Evolutionary conservation across 2,797 vertebrate genomes (phyloP).

Genomic region (Bradypodion pumilum): DNA sequence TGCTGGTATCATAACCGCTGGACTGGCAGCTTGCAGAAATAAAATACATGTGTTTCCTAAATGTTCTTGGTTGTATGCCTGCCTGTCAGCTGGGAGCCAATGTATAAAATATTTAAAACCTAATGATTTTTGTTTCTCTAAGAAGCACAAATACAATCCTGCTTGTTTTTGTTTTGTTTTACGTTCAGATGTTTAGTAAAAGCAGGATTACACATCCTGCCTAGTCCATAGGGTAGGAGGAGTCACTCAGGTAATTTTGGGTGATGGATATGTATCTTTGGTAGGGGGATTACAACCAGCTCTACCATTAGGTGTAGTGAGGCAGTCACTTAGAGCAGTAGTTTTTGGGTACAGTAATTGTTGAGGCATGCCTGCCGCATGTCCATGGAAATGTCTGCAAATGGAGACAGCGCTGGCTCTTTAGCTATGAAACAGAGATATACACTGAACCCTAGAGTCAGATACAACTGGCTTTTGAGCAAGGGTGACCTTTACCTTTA

Average conservation of each 20-base stretch:
- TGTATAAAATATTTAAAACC: slow-evolving; percentile 69
- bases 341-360: too few relatives aligned
- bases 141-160: slow-evolving; percentile 56
- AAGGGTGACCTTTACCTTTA: too few relatives aligned
- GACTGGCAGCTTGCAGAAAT: neutral
- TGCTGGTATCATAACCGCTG: neutral
- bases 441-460: too few relatives aligned
- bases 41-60: slow-evolving; percentile 11
- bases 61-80: slow-evolving; percentile 20
- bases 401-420: too few relatives aligned
- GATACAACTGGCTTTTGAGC: too few relatives aligned
- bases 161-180: slow-evolving; percentile 6
- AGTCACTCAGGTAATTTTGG: neutral
- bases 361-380: too few relatives aligned
- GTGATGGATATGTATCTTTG: too few relatives aligned
- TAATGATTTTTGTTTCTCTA: slow-evolving; percentile 65
- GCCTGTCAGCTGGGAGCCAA: slow-evolving; percentile 42
- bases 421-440: too few relatives aligned
- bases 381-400: too few relatives aligned
- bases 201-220: neutral
- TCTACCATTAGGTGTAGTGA: neutral
- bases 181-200: slow-evolving; percentile 12
- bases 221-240: neutral
- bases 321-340: neutral
- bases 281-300: neutral